Evolutionary conservation across 2,888 invertebrate genomes (phyloP), one percentile per base, ranked within the genome.

Genomic region (Eucriotettix oculatus): DNA sequence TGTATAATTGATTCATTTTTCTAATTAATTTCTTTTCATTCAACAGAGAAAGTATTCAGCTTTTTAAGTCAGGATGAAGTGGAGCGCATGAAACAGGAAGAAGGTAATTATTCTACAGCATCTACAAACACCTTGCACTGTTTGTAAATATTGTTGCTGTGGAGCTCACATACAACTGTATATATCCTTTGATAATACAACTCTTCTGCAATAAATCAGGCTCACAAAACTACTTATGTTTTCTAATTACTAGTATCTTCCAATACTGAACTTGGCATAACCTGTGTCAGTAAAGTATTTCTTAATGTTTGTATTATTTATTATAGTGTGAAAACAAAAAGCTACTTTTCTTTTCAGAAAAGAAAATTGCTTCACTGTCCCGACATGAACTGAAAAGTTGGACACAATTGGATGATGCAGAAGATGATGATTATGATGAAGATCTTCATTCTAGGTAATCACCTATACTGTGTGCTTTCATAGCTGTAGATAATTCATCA

Each of bases 31-130:
- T 16, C 10, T 52, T 14, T n/a, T 42, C 60, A 16, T 58, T 68
- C 79, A 77, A 43, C 77, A 90, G 92, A 89, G 67, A 90, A 90
- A 83, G 87, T 90, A 73, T 94, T 94, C 79, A 89, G 90, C 75
- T 94, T 92, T 78, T 81, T 94, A 72, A 93, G 91, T 73, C 86
- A 88, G 73, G 91, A 92, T 77, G 95, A 95, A 80, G 85, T 95
- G 69, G 91, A 92, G 78, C 87, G 90, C 76, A 83, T 94, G 81
- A 90, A 86, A 77, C 91, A 91, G 71, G 93, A 94, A 78, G 94
- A 94, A 81, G 79, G 79, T 75, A 72, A 68, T 64, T 66, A 60
- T 52, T 55, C 48, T 42, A 29, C n/a, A n/a, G n/a, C n/a, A n/a
- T n/a, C n/a, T n/a, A n/a, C n/a, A n/a, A n/a, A n/a, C n/a, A n/a